A percentile compares a stretch with the other conserved stretches of the same genome.
Evolutionary conservation across 2,113 vertebrate genomes (phyloP).

Genomic region (Tichodroma muraria): DNA sequence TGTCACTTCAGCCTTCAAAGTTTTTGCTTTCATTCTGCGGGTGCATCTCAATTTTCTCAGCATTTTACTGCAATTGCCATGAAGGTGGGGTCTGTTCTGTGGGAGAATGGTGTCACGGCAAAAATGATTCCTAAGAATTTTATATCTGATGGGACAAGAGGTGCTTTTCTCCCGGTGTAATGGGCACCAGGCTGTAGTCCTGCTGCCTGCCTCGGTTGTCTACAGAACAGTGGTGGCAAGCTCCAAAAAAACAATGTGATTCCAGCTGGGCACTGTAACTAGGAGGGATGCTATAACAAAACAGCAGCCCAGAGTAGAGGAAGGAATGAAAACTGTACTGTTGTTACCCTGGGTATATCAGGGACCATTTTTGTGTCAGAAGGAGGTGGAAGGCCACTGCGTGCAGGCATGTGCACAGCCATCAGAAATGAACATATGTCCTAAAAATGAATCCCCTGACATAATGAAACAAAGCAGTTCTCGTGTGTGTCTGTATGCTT

Average conservation of each 20-base stretch:
- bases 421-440: neutral
- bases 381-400: neutral
- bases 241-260: accelerated
- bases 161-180: neutral
- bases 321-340: neutral
- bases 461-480: neutral
- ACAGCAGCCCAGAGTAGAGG: neutral
- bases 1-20: neutral
- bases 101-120: neutral
- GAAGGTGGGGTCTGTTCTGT: neutral
- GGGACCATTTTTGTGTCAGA: neutral
- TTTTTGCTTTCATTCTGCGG: neutral
- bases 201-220: neutral
- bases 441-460: neutral
- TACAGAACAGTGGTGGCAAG: neutral
- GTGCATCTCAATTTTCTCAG: neutral
- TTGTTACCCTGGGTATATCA: neutral
- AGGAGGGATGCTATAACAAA: neutral
- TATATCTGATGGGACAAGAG: neutral
- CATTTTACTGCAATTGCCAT: neutral
- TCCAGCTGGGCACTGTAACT: neutral
- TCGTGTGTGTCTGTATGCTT: neutral
- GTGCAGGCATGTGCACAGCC: accelerated
- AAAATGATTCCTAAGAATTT: neutral
- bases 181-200: neutral